Conservation (phyloP, 1,140 invertebrate genomes). For the Asobara japonica region DNA sequence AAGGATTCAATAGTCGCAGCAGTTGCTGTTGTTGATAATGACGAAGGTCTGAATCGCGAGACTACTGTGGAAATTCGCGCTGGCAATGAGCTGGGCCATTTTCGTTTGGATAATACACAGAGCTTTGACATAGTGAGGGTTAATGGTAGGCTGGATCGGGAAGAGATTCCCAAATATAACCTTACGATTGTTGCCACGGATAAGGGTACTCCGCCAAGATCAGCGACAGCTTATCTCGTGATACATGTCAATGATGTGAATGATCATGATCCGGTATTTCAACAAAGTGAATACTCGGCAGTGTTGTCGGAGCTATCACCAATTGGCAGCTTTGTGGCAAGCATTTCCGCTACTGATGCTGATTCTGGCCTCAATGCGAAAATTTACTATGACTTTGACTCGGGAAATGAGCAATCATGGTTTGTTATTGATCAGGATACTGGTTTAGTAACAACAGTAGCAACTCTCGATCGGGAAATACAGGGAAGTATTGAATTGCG, state of each 20-base stretch:
- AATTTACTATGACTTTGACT: constrained; percentile 87
- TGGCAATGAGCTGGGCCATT: constrained; percentile 92
- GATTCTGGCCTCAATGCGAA: constrained; percentile 90
- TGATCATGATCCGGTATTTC: constrained; percentile 94
- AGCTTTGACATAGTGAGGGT: constrained; percentile 91
- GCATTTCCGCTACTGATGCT: constrained; percentile 89
- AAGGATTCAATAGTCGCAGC: constrained; percentile 92
- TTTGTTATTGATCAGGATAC: constrained; percentile 85
- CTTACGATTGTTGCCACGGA: constrained; percentile 91
- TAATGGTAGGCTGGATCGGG: constrained; percentile 89
- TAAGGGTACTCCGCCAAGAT: constrained; percentile 84
- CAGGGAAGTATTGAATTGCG: constrained; percentile 84
- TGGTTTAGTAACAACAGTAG: constrained; percentile 86
- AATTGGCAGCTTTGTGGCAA: constrained; percentile 86
- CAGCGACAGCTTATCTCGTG: constrained; percentile 85
- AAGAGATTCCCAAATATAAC: constrained; percentile 92
- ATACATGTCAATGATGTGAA: constrained; percentile 96
- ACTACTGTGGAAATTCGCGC: constrained; percentile 83
- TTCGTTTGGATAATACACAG: constrained; percentile 83
- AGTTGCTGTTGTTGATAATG: constrained; percentile 90
- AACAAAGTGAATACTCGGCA: constrained; percentile 90
- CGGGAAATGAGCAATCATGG: constrained; percentile 88
- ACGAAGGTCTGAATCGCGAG: constrained; percentile 90
- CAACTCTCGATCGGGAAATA: constrained; percentile 84
- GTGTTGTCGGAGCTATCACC: constrained; percentile 88